Conservation (phyloP, 2,113 vertebrate species). For the Anhinga anhinga region DNA sequence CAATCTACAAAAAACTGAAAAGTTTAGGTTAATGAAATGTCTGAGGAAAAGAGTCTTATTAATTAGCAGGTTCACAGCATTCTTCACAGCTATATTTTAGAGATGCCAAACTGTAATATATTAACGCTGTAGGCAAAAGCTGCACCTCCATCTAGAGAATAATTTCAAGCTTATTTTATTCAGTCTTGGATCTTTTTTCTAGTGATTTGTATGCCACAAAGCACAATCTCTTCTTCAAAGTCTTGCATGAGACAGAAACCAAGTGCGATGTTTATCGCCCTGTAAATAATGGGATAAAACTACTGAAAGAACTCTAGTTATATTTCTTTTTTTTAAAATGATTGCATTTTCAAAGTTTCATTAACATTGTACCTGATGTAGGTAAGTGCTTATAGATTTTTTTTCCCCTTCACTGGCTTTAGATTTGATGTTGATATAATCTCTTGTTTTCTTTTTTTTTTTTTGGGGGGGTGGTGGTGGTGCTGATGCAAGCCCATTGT, state of each 20-base stretch:
- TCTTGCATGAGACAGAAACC: background rate
- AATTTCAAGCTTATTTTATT: constrained; percentile 10
- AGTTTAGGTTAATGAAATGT: constrained; percentile 69
- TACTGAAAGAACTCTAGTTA: background rate
- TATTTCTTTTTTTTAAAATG: background rate
- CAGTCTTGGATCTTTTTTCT: background rate
- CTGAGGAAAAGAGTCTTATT: constrained; percentile 40
- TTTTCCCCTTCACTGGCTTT: background rate
- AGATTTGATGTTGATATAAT: background rate
- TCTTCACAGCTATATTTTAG: constrained; percentile 68
- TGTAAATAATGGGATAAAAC: constrained; percentile 1
- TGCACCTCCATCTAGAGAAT: constrained; percentile 14
- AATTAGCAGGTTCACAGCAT: constrained; percentile 66
- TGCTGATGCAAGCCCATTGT: background rate
- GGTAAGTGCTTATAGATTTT: background rate
- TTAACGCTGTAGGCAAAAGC: background rate
- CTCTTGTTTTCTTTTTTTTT: background rate
- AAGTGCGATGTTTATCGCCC: background rate
- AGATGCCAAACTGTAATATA: constrained; percentile 50
- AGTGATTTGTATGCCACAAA: constrained; percentile 32
- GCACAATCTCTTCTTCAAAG: background rate
- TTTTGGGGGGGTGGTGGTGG: rapidly evolving
- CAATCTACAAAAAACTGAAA: constrained; percentile 46
- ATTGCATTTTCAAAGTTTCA: constrained; percentile 14
- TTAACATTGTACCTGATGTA: background rate